Percentiles rank a stretch among this genome's conserved stretches.
These are phyloP conservation scores for Galeruca laticollis DNA, from an alignment of 2,888 invertebrate genomes.

Conservation along the genomic window DNA sequence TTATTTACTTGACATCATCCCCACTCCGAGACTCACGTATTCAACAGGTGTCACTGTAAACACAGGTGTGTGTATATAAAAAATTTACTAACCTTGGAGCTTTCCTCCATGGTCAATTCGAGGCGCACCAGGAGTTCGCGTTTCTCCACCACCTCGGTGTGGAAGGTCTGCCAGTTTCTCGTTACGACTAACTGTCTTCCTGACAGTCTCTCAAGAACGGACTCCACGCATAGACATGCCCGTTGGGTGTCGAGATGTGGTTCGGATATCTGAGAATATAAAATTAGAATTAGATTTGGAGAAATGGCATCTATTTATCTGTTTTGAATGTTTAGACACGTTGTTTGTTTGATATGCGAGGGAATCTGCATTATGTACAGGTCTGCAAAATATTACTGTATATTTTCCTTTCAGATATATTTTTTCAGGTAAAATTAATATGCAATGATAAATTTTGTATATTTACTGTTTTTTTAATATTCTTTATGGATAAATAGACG, in stretches of 20 bases:
- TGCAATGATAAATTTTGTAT: no score
- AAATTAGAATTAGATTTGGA: slow-evolving; percentile 44
- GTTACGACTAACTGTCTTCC: slow-evolving; percentile 75
- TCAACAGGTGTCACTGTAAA: slow-evolving; percentile 26
- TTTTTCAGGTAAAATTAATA: no score
- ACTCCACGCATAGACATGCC: slow-evolving; percentile 76
- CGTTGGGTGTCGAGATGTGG: slow-evolving; percentile 77
- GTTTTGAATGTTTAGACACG: neutral
- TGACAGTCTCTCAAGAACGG: slow-evolving; percentile 76
- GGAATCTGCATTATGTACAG: no score
- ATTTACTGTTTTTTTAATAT: no score
- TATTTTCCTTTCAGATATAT: neutral
- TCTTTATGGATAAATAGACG: no score
- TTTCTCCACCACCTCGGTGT: slow-evolving; percentile 74
- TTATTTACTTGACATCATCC: neutral
- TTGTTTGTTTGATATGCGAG: no score
- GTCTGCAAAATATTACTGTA: neutral
- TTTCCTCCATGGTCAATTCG: slow-evolving; percentile 73
- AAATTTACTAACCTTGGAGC: slow-evolving; percentile 67
- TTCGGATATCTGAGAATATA: slow-evolving; percentile 66
- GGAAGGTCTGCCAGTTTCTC: slow-evolving; percentile 79
- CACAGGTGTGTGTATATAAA: slow-evolving; percentile 15
- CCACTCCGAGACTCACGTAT: slow-evolving; percentile 1
- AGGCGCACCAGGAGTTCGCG: slow-evolving; percentile 68
- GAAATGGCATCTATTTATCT: slow-evolving; percentile 26